Conservation (phyloP, 1,140 invertebrate genomes). For the Bombus pascuorum region DNA sequence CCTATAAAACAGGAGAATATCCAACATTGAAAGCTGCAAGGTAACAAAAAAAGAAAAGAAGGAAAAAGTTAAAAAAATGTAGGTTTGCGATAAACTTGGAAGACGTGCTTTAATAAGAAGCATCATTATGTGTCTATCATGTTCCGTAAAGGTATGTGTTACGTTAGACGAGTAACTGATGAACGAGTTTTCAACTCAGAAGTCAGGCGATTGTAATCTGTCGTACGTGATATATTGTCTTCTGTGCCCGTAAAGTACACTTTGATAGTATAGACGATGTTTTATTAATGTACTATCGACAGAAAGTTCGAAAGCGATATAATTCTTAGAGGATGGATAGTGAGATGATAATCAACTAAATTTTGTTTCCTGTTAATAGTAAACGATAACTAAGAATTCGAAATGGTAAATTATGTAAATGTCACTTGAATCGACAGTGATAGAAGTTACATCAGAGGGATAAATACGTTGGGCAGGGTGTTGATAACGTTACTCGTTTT, state of each 20-base stretch:
- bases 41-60: neutral
- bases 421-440: neutral
- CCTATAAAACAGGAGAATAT: neutral
- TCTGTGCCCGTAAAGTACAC: neutral
- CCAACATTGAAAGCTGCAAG: neutral
- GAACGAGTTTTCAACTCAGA: neutral
- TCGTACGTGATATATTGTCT: slow-evolving; percentile 9
- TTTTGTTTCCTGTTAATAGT: too few species aligned
- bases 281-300: neutral
- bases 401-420: too few species aligned
- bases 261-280: neutral
- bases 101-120: neutral
- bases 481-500: neutral
- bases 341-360: neutral
- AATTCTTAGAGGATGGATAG: neutral
- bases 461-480: neutral
- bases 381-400: too few species aligned
- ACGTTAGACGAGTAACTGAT: neutral
- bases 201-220: neutral
- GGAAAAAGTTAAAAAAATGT: neutral
- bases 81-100: neutral
- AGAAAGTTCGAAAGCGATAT: neutral
- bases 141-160: neutral
- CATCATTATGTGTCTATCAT: slow-evolving; percentile 6
- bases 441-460: neutral